phyloP scores from a whole-genome alignment of 2,113 vertebrate species.

The Loxodonta africana region DNA sequence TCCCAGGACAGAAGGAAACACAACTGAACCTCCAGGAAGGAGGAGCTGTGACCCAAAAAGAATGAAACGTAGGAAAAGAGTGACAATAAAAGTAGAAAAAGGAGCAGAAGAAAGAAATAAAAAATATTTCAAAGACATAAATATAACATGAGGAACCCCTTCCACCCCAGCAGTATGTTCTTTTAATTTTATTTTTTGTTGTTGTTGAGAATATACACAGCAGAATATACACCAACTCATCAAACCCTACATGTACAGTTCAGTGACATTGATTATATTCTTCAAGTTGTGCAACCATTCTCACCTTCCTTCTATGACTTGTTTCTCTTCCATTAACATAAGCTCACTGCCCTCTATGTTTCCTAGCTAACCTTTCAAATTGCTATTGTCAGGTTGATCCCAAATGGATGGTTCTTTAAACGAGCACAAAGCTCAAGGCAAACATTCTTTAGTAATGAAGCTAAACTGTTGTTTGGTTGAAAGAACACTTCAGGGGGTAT shows the following conservation, averaged over 20 bases:
- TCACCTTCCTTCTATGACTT: too few relatives aligned
- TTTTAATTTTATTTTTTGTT: too few relatives aligned
- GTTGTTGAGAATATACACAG: too few relatives aligned
- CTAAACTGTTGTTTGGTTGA: not conserved
- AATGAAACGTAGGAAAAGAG: not conserved
- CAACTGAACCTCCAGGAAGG: not conserved
- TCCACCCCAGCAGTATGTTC: not conserved
- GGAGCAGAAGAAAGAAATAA: not conserved
- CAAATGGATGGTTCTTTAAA: not conserved
- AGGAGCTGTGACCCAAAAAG: not conserved
- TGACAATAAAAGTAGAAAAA: not conserved
- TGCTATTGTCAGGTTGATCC: not conserved
- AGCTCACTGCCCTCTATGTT: too few relatives aligned
- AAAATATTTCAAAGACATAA: not conserved
- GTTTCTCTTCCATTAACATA: too few relatives aligned
- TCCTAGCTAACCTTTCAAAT: not conserved
- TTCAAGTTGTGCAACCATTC: too few relatives aligned
- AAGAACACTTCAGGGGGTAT: not conserved
- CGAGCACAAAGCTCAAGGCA: not conserved
- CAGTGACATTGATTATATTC: too few relatives aligned
- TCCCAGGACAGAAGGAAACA: not conserved
- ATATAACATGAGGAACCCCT: not conserved
- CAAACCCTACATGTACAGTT: too few relatives aligned
- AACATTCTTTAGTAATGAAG: not conserved
- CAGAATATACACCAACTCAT: too few relatives aligned